Evolutionary conservation across 1,140 invertebrate genomes (phyloP), one percentile per base, ranked within the genome.

Genomic region (Telenomus remus): DNA sequence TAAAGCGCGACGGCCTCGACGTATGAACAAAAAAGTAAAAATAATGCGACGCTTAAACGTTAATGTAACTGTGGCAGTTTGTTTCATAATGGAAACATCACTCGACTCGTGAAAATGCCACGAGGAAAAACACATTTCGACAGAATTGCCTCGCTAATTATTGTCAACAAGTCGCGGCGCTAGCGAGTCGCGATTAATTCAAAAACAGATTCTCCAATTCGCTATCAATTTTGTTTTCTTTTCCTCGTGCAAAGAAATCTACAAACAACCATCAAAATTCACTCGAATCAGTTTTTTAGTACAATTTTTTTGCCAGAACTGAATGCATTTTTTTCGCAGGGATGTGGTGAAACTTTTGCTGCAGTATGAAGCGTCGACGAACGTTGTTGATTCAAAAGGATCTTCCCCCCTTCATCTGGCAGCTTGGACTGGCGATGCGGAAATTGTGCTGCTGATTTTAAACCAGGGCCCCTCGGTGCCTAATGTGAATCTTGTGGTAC

Each of bases 391-490:
- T 82, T 90, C 90, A 44, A 93, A 95, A 82, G 96, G 96, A 11
- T 96, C 95, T 44, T 94, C 94, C 3, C 94, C 96, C 8, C 89
- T 97, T 43, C 96, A 97, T 87, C 88, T 97, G 83, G 95, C 95
- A 43, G 94, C 96, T 60, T 97, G 95, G 95, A 94, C 93, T 11
- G 95, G 95, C 8, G 93, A 96, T 83, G 90, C 92, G 43, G 93
- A 96, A 72, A 95, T 97, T 79, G 95, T 96, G 44, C 89, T 91
- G 76, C 85, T 95, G 73, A 89, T 97, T 53, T 89, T 97, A 19
- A 92, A 90, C 51, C 92, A 93, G 82, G 93, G 94, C 16, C 92
- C 93, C 57, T 92, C 92, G 12, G 90, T 93, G 63, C 93, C 94
- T 65, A 94, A 93, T 82, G 93, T 96, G 79, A 96, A 96, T 87